phyloP scores from a whole-genome alignment of 2,113 vertebrate species.

The Cinclus cinclus region DNA sequence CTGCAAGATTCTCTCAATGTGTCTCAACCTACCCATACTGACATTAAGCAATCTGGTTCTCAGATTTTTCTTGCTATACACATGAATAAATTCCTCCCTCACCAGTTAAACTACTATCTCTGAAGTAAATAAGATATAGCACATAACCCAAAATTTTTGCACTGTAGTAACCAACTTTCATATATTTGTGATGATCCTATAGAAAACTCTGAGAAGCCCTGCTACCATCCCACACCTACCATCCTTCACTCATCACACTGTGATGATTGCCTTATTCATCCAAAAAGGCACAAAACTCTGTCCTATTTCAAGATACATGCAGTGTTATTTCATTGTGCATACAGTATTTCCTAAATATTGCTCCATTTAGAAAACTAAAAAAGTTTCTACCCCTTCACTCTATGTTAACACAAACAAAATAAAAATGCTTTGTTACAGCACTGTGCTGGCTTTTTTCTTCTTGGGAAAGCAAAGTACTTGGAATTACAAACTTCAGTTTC shows the following conservation, averaged over 20 bases:
- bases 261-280: neutral
- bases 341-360: neutral
- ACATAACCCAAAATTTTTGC: neutral
- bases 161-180: neutral
- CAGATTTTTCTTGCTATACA: neutral
- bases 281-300: neutral
- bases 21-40: neutral
- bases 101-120: neutral
- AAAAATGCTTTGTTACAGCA: neutral
- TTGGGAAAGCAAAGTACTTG: neutral
- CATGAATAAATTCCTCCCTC: neutral
- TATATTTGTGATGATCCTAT: neutral
- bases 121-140: neutral
- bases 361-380: neutral
- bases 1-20: neutral
- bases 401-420: neutral
- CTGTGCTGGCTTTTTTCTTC: neutral
- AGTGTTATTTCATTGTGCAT: neutral
- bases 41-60: neutral
- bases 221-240: neutral
- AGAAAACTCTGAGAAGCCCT: neutral
- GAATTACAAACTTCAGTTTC: neutral
- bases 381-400: neutral
- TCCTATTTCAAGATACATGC: fast-evolving
- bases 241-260: neutral